Conservation (phyloP, 2,888 invertebrate species). For the Orthonevra nobilis region DNA sequence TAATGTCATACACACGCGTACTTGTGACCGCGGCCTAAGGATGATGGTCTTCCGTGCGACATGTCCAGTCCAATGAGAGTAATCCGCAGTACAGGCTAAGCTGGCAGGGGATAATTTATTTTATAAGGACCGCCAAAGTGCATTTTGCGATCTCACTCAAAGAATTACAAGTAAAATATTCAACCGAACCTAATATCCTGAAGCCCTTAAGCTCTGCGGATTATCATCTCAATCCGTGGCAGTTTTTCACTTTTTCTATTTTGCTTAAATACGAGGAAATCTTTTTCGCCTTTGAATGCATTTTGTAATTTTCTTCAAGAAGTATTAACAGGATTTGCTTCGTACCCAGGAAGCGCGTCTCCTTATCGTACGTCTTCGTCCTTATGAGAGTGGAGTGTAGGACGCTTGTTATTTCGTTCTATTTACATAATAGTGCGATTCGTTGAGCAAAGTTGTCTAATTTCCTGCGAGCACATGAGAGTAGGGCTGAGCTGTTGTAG, state of each 20-base stretch:
- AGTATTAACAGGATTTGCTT: constrained; percentile 48
- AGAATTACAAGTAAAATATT: constrained; percentile 54
- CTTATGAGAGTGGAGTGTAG: neutral
- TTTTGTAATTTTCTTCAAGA: constrained; percentile 58
- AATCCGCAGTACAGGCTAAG: constrained; percentile 34
- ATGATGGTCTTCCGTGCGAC: no score
- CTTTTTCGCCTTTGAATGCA: constrained; percentile 44
- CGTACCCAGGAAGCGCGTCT: constrained; percentile 11
- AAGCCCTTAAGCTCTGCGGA: constrained; percentile 50
- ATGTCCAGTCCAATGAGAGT: no score
- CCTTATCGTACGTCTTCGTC: constrained; percentile 8
- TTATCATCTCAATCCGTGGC: constrained; percentile 32
- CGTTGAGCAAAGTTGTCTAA: constrained; percentile 36
- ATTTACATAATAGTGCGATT: constrained; percentile 13
- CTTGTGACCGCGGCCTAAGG: no score
- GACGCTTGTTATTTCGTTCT: neutral
- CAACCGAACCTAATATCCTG: constrained; percentile 52
- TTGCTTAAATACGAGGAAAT: constrained; percentile 35
- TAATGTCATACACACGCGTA: no score
- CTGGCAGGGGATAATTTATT: constrained; percentile 22
- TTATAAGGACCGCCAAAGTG: constrained; percentile 49
- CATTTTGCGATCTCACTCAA: constrained; percentile 56
- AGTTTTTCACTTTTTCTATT: neutral
- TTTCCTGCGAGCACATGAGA: constrained; percentile 56
- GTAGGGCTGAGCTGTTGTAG: no score